Evolutionary conservation across 1,140 invertebrate genomes (phyloP), one percentile per base, ranked within the genome.

Genomic region (Spodoptera frugiperda): DNA sequence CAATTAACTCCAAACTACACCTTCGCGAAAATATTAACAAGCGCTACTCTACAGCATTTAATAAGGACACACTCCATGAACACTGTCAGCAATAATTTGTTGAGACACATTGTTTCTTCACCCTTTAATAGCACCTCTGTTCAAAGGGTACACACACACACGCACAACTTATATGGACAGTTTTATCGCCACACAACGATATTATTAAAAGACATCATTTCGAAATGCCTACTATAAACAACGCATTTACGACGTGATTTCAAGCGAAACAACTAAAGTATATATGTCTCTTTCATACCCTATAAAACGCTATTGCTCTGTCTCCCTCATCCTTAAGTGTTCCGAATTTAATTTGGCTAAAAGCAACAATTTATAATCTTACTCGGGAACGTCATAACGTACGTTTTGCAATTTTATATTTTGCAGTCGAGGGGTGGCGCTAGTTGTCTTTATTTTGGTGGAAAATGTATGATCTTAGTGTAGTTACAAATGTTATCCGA

Each of bases 171-270:
- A 48, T 65, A 51, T 53, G 30, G 48, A 73, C 72, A 75, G 57
- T 85, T 85, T 84, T 84, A 85, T 83, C 79, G 68, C 53, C 74
- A 65, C 74, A 76, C 78, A 70, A 63, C 46, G 77, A 82, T 81
- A 81, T 86, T 88, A 88, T 88, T 88, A 88, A 87, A 87, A 88
- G 82, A 86, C 85, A 88, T 88, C 87, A 88, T 84, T 87, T 77
- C 79, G 78, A 88, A 88, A 80, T 72, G 83, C 83, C 83, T 84
- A 82, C 84, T 72, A 88, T 88, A 88, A 88, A 88, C 83, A 88
- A 87, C 82, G 76, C 83, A 87, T 87, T 87, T 84, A 79, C 77
- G 80, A 79, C 72, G 76, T 83, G 80, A 83, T 85, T 83, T 78
- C 55, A 82, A 78, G 73, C 59, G 81, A 70, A 78, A 73, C 73